phyloP scores from a whole-genome alignment of 2,888 invertebrate genomes.

The Strigamia crassipes region DNA sequence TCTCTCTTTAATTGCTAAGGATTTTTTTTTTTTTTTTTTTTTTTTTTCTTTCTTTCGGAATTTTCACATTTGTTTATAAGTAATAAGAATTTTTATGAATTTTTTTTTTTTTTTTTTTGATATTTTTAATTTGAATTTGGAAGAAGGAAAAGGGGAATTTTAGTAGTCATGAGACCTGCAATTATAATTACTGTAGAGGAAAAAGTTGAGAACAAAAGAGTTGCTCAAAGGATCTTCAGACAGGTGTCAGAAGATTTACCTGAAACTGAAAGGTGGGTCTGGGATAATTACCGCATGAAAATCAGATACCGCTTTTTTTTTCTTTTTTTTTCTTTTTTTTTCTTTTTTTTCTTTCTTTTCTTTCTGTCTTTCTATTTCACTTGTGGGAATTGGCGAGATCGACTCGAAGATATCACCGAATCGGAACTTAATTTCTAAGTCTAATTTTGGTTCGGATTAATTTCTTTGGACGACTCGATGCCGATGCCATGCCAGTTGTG shows the following conservation, averaged over 20 bases:
- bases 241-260: background rate
- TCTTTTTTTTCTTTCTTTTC: no score
- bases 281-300: background rate
- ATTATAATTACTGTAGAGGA: background rate
- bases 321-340: no score
- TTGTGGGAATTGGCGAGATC: background rate
- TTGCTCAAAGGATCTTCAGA: background rate
- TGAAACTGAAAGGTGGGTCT: background rate
- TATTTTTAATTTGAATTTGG: no score
- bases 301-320: background rate
- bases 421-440: background rate
- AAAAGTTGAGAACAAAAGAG: background rate
- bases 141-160: no score
- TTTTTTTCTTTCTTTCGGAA: background rate
- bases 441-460: background rate
- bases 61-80: no score
- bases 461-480: background rate
- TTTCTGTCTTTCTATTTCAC: background rate
- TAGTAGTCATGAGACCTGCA: background rate
- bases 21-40: background rate
- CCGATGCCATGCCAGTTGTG: background rate
- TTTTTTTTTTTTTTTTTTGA: no score
- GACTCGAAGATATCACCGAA: background rate
- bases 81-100: no score
- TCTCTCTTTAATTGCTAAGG: background rate